A percentile compares a stretch with the other conserved stretches of the same genome.
phyloP scores from a whole-genome alignment of 2,888 invertebrate genomes.

The Sceliomorpha sp. region DNA sequence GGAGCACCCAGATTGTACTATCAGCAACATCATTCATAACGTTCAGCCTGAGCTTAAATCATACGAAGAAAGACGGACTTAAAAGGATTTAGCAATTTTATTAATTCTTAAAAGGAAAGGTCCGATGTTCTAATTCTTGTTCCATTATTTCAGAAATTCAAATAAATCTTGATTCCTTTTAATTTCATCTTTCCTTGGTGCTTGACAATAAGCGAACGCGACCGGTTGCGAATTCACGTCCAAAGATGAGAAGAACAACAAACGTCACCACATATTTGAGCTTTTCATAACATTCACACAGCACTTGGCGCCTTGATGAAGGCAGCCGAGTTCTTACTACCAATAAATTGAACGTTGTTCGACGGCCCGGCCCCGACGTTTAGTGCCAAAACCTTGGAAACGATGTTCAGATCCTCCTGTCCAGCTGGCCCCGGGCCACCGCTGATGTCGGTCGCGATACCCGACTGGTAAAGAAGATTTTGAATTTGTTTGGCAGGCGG shows the following conservation, averaged over 20 bases:
- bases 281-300: conserved; percentile 33
- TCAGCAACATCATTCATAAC: conserved; percentile 22
- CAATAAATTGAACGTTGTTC: conserved; percentile 61
- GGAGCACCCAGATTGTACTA: not conserved
- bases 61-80: conserved; percentile 10
- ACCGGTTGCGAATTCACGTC: no score
- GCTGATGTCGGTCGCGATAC: no score
- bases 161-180: no score
- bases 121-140: no score
- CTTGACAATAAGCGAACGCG: no score
- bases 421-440: conserved; percentile 63
- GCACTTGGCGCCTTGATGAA: conserved; percentile 37
- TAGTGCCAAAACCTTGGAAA: conserved; percentile 89
- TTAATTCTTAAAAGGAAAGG: no score
- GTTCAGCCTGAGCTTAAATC: conserved; percentile 30
- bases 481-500: conserved; percentile 84
- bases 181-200: no score
- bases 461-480: conserved; percentile 85
- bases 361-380: conserved; percentile 86
- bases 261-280: no score
- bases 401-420: conserved; percentile 89
- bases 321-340: conserved; percentile 23
- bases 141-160: no score
- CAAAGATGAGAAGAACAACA: no score
- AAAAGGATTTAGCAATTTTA: no score